Percentiles rank a stretch among this genome's conserved stretches.
Evolutionary conservation across 2,113 vertebrate genomes (phyloP).

Genomic region (Procavia capensis): DNA sequence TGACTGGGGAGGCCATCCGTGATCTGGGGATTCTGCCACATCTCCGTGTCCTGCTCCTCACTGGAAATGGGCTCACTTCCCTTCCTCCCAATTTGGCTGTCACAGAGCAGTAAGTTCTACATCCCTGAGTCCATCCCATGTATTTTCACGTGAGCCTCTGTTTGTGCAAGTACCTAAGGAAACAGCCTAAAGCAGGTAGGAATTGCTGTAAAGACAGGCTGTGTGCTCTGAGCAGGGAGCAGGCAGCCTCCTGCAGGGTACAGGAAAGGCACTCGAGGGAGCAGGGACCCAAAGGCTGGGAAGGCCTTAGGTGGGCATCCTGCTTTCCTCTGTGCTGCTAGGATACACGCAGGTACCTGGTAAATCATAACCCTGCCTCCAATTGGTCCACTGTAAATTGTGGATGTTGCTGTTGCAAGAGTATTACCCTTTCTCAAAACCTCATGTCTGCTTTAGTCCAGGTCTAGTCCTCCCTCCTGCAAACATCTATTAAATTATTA

Average conservation of each 20-base stretch:
- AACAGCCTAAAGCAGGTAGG: background rate
- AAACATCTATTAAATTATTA: background rate
- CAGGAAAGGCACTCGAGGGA: background rate
- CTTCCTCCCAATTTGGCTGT: constrained; percentile 87
- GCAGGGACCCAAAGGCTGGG: background rate
- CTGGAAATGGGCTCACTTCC: constrained; percentile 88
- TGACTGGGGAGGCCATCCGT: constrained; percentile 85
- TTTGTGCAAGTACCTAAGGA: background rate
- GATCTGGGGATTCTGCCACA: constrained; percentile 86
- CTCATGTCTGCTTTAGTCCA: background rate
- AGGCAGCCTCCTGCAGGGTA: background rate
- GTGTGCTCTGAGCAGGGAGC: background rate
- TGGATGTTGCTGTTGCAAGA: background rate
- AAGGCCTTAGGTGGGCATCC: background rate
- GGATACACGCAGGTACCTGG: background rate
- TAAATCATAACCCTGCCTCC: background rate
- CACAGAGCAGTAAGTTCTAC: constrained; percentile 82
- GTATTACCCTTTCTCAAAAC: background rate
- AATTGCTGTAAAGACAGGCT: background rate
- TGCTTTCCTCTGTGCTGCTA: background rate
- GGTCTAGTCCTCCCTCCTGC: background rate
- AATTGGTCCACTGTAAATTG: background rate
- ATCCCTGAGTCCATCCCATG: background rate
- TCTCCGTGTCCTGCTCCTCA: constrained; percentile 91
- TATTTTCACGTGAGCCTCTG: background rate